Evolutionary conservation across 2,888 invertebrate species (phyloP).

Genomic region (Oasisia sp.): DNA sequence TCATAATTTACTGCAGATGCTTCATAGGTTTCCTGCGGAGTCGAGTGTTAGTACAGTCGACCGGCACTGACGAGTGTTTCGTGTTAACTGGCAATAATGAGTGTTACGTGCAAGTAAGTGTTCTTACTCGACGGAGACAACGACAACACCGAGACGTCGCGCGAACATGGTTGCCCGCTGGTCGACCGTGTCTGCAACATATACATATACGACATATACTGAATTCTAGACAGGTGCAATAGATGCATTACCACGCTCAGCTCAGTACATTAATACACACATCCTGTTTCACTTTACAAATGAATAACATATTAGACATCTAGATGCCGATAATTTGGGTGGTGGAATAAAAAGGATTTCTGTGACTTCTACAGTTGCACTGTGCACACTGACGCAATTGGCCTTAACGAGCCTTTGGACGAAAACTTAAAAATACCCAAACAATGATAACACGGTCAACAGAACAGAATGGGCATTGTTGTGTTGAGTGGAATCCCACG

Average conservation of each 20-base stretch:
- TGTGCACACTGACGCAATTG: too few species aligned
- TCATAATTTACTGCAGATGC: background rate
- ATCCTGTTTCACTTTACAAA: too few species aligned
- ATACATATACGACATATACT: too few species aligned
- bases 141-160: slow-evolving; percentile 35
- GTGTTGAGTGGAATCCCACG: too few species aligned
- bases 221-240: too few species aligned
- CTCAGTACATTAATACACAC: too few species aligned
- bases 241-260: too few species aligned
- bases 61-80: background rate
- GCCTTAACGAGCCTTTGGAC: too few species aligned
- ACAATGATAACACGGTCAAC: too few species aligned
- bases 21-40: background rate
- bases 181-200: slow-evolving; percentile 35
- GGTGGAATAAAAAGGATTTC: background rate
- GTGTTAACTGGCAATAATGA: background rate
- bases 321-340: background rate
- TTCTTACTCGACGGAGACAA: slow-evolving; percentile 50
- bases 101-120: too few species aligned
- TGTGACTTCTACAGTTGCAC: background rate
- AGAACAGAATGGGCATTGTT: background rate
- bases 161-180: slow-evolving; percentile 34
- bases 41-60: background rate
- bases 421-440: too few species aligned
- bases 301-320: too few species aligned